Evolutionary conservation across 1,140 invertebrate genomes (phyloP), one percentile per base, ranked within the genome.

Genomic region (Pseudomyrmex pallidus): DNA sequence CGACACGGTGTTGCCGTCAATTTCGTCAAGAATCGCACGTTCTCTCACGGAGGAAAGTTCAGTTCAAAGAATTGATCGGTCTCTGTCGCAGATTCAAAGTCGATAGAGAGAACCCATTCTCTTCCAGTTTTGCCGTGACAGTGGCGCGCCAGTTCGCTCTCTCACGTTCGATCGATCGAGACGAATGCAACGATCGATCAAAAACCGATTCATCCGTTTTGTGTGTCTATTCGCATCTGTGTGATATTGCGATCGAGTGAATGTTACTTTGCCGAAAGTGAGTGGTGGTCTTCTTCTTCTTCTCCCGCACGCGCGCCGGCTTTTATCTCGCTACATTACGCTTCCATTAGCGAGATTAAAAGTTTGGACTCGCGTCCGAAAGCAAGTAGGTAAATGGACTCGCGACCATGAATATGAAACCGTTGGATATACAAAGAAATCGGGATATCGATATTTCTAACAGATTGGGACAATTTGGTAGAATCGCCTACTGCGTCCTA

Each of bases 81-180:
- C 72, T 61, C 17, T 57, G 66, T 61, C 66, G 8, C 57, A 25
- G n/a, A 48, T 64, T 61, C 72, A 50, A 5, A 20, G 48, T 63
- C 17, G 13, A 63, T 25, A 57, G 57, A 46, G 59, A 63, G 46
- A 57, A 57, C 48, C 57, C 70, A 62, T 66, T 8, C 63, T 76
- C 70, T 52, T 68, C 50, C 78, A 83, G 72, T 83, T 74, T 50
- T 50, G 9, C 56, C 62, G 68, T 59, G 56, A n/a, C 15, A n/a
- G 67, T 17, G 17, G 20, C 54, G 35, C 5, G 35, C 5, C 35
- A 52, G n/a, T 68, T 61, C 67, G 62, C 46, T n/a, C 76, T 35
- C 76, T 48, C 52, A 15, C 64, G 63, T 44, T 72, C 46, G 20
- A n/a, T n/a, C 22, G 25, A 20, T 61, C 68, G n/a, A 50, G 46